Evolutionary conservation across 1,140 invertebrate genomes (phyloP), one percentile per base, ranked within the genome.

Genomic region (Drosophila kanapiae): DNA sequence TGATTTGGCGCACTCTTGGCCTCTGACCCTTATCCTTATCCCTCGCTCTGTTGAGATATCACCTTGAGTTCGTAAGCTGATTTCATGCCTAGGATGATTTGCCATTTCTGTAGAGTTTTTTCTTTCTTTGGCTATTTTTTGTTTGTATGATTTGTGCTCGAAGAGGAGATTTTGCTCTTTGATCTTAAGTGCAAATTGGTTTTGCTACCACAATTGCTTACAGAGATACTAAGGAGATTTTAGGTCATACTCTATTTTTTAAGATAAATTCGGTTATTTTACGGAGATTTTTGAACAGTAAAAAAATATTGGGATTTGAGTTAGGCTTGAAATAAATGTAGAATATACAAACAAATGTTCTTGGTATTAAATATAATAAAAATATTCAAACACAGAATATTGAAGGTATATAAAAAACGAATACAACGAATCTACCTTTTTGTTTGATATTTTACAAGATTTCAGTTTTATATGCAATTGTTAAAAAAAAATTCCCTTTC

Each of bases 11-110:
- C 83, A 83, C 84, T 87, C 48, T 63, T 64, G 54, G 6, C 4
- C 48, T 68, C 48, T 68, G 78, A 82, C 65, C 83, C 69, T 68
- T 68, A 37, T 68, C 62, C 65, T 61, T 35, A 33, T 53, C 45
- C 59, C 45, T 37, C 38, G 38, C 47, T 49, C 59, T 64, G 82
- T 62, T 67, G 45, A 74, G 68, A 80, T 75, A 82, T 80, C 80
- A 75, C 68, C 80, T 81, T 90, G 85, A 88, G 70, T 70, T 76
- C 62, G 75, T 88, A 88, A 88, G 84, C 84, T 78, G 84, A 88
- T 88, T 88, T 85, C 84, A 90, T 78, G 78, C 78, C 53, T 61
- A 78, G 72, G 64, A 87, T 87, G 84, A 88, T 88, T 80, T 83
- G 77, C 53, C 59, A 65, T 82, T 85, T 85, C 67, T 42, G 49